Conservation (phyloP, 2,888 invertebrate genomes). For the Byasa hedistus region DNA sequence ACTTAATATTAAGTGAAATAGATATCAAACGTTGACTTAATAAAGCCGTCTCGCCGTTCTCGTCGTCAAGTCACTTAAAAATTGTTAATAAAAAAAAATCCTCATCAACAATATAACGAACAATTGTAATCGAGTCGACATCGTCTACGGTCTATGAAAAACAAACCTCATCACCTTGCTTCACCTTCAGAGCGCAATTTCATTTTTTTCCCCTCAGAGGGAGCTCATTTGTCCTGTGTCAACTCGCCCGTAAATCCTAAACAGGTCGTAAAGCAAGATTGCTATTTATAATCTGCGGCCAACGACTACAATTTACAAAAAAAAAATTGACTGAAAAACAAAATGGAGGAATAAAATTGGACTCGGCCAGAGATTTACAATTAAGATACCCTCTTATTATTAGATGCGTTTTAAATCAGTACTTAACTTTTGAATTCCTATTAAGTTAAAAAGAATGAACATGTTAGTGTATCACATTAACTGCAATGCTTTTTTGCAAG, state of each 20-base stretch:
- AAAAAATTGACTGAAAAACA: constrained; percentile 6
- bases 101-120: constrained; percentile 7
- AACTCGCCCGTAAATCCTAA: constrained; percentile 18
- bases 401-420: background rate
- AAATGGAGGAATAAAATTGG: constrained; percentile 12
- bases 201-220: constrained; percentile 1
- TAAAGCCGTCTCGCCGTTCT: background rate
- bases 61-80: background rate
- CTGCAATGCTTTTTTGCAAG: too few species aligned
- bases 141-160: background rate
- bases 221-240: constrained; percentile 14
- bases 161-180: constrained; percentile 18
- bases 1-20: too few species aligned
- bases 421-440: background rate
- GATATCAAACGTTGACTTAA: background rate
- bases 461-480: too few species aligned
- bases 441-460: background rate
- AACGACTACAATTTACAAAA: constrained; percentile 6
- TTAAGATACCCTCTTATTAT: background rate
- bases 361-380: background rate
- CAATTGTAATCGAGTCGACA: background rate
- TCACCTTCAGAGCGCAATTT: constrained; percentile 23
- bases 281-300: constrained; percentile 14
- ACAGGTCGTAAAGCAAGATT: constrained; percentile 27
- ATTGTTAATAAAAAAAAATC: background rate